A percentile compares a stretch with the other conserved stretches of the same genome.
These are phyloP conservation scores for Psittacula cyanocephala DNA, from an alignment of 2,113 vertebrate genomes.

Conservation along the genomic window DNA sequence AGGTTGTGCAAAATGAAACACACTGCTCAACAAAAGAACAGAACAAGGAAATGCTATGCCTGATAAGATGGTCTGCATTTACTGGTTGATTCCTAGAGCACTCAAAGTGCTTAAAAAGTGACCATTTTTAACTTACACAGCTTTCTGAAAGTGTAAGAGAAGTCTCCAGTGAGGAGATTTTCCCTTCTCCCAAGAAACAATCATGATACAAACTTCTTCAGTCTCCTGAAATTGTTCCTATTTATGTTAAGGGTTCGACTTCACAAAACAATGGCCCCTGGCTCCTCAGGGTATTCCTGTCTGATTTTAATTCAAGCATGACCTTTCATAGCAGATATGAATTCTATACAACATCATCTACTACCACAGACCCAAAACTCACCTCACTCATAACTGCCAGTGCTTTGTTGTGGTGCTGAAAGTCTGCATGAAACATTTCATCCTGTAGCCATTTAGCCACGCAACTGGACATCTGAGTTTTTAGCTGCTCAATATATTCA, in stretches of 20 bases:
- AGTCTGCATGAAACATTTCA: conserved; percentile 95
- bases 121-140: neutral
- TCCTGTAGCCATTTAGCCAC: conserved; percentile 94
- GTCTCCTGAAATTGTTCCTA: neutral
- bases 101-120: neutral
- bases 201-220: neutral
- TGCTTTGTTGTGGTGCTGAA: conserved; percentile 95
- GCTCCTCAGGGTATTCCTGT: neutral
- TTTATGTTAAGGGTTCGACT: neutral
- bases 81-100: neutral
- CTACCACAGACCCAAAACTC: conserved; percentile 23
- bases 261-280: neutral
- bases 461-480: conserved; percentile 93
- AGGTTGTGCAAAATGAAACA: neutral
- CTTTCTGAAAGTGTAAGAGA: neutral
- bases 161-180: neutral
- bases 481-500: conserved; percentile 95
- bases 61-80: neutral
- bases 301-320: neutral
- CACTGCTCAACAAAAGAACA: neutral
- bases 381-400: conserved; percentile 95
- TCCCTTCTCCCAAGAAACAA: neutral
- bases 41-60: neutral
- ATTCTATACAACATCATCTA: neutral
- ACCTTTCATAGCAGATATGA: neutral